Base-by-base conservation (phyloP, 1,140 invertebrate species). In the Halesus radiatus region DNA sequence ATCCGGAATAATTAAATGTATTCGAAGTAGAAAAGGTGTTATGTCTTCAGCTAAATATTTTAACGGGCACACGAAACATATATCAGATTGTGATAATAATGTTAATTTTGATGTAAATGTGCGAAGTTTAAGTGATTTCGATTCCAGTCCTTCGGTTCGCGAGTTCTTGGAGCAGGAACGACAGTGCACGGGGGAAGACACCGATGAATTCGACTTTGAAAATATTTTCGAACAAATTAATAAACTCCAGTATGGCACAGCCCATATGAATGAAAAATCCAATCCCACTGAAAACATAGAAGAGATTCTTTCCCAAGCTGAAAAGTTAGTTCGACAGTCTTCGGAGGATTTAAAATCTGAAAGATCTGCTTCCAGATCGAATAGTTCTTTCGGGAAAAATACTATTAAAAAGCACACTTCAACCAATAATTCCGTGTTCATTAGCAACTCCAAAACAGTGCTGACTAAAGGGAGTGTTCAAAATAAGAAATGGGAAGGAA, bases 281-380 rank as follows among this genome's bases (percentile, higher is more conserved):
- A 20, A 23, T 29, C 22, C 15, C 7, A 75, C 73, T 58, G 76
- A 73, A 78, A 70, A 82, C 54, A 82, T 82, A n/a, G 81, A 82
- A 64, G 78, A 82, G 5, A 79, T 82, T 20, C 32, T 82, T 15
- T 77, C 56, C 3, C 72, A 82, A 60, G 81, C 81, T 6, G 81
- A 80, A 62, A 82, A 60, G 13, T 62, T 82, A 26, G 74, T 82
- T 4, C 53, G 45, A 7, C 23, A 68, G 32, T 20, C 53, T 52
- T 72, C 66, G 8, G 68, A 66, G 32, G 68, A 72, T 22, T 66
- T 66, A 50, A 72, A 53, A 54, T 72, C 68, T 20, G 68, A 56
- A 16, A 75, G 58, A 29, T 75, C 29, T 75, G 26, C 37, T 8
- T 32, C 53, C 10, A 75, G 23, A 23, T 32, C 16, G 8, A 75